Base-by-base conservation (phyloP, 2,888 invertebrate species). In the Rhynchonema sp. region DNA sequence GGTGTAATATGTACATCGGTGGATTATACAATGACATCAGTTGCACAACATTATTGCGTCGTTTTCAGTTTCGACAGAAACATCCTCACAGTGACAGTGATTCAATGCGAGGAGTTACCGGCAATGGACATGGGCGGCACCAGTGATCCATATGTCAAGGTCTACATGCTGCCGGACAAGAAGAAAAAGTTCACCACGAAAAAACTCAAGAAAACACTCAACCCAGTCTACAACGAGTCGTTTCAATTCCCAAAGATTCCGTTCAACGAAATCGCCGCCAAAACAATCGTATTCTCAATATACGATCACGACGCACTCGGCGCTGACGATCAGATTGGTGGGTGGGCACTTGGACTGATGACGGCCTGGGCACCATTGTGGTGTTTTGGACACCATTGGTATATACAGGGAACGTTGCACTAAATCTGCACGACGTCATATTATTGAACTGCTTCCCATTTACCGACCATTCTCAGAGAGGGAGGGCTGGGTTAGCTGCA, bases 271-370 rank as follows among this genome's bases (percentile, higher is more conserved):
- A 89, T 94, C 62, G 91, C 92, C 84, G 87, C 89, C 77, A 96
- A 96, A 80, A 96, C 94, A 20, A 81, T 96, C 71, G 88, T 90
- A 66, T 94, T 96, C 77, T 92, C 92, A 68, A 90, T 96, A 74
- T 96, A 91, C 79, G 96, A 96, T 79, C 96, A 94, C 77, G 94
- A 96, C 79, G 86, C 94, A 67, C 94, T 96, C 81, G 94, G 94
- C 65, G 94, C 96, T 77, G 94, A 96, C 79, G 96, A 96, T 79
- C 92, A 94, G 79, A 96, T 96, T 72, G 94, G 94, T 58, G 22
- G n/a, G 54, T 20, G 20, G 38, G 6, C 17, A n/a, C n/a, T n/a
- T n/a, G n/a, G n/a, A n/a, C n/a, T n/a, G n/a, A n/a, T n/a, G n/a
- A n/a, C n/a, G n/a, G n/a, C n/a, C n/a, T n/a, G n/a, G n/a, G n/a